Conservation (phyloP, 1,140 invertebrate genomes). For the Anoplolepis gracilipes region DNA sequence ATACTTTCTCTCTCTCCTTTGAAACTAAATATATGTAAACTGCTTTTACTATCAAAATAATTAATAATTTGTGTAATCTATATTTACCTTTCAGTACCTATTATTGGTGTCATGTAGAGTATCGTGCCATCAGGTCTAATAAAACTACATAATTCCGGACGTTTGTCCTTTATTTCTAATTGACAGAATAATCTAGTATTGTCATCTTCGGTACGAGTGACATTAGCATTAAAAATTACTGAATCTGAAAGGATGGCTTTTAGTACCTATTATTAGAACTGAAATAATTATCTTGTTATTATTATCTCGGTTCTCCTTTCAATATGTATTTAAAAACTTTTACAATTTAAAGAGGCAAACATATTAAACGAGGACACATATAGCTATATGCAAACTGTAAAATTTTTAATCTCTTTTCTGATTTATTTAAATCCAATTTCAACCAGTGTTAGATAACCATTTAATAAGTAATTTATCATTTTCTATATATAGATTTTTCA, state of each 20-base stretch:
- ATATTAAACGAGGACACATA: background rate
- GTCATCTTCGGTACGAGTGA: constrained; percentile 21
- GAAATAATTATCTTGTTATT: background rate
- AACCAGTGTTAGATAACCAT: background rate
- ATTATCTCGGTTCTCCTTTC: background rate
- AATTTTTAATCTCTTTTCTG: background rate
- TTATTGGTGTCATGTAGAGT: constrained; percentile 31
- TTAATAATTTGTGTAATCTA: background rate
- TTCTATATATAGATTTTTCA: background rate
- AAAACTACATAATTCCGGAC: constrained; percentile 48
- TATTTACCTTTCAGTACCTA: constrained; percentile 59
- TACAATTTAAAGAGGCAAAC: background rate
- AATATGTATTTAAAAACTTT: background rate
- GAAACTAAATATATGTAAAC: background rate
- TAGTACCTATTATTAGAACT: background rate
- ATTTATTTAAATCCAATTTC: background rate
- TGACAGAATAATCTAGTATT: constrained; percentile 56
- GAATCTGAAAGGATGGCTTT: constrained; percentile 49
- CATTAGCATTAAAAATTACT: background rate
- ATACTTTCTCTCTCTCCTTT: too few species aligned
- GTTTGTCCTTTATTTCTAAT: background rate
- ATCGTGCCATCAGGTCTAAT: constrained; percentile 42
- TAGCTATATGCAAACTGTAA: background rate
- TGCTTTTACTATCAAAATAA: background rate
- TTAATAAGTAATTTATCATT: background rate